Evolutionary conservation across 2,113 vertebrate species (phyloP).

Genomic region (Cyphomyrus discorhynchus): DNA sequence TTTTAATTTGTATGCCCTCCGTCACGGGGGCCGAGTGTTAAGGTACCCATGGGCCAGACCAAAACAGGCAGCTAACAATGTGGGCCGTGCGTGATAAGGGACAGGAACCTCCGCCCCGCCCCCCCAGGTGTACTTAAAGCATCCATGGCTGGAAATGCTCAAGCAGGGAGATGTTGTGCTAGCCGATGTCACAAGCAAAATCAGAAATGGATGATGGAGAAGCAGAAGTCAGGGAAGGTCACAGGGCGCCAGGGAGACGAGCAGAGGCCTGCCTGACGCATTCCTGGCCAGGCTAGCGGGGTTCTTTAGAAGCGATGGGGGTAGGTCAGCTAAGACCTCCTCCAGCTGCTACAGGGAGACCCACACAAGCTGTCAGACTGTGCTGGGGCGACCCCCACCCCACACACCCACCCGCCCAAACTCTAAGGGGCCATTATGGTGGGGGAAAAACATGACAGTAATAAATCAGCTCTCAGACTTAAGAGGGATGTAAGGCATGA

Average conservation of each 20-base stretch:
- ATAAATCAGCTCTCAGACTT: conserved; percentile 40
- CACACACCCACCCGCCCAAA: neutral
- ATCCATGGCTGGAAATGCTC: neutral
- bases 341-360: conserved; percentile 67
- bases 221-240: neutral
- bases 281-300: neutral
- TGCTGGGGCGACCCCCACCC: conserved; percentile 38
- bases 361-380: conserved; percentile 54
- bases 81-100: neutral
- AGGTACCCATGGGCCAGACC: neutral
- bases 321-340: conserved; percentile 40
- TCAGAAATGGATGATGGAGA: neutral
- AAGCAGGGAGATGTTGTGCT: neutral
- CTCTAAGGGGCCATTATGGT: conserved; percentile 29
- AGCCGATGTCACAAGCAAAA: neutral
- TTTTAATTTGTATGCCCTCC: conserved; percentile 21
- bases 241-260: neutral
- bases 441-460: conserved; percentile 18
- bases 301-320: conserved; percentile 43
- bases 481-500: neutral
- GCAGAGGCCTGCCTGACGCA: conserved; percentile 19
- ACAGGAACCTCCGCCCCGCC: neutral
- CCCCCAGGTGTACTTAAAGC: neutral
- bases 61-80: neutral
- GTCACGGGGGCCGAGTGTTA: neutral